phyloP scores from a whole-genome alignment of 2,888 invertebrate genomes.

The Andrena haemorrhoa region DNA sequence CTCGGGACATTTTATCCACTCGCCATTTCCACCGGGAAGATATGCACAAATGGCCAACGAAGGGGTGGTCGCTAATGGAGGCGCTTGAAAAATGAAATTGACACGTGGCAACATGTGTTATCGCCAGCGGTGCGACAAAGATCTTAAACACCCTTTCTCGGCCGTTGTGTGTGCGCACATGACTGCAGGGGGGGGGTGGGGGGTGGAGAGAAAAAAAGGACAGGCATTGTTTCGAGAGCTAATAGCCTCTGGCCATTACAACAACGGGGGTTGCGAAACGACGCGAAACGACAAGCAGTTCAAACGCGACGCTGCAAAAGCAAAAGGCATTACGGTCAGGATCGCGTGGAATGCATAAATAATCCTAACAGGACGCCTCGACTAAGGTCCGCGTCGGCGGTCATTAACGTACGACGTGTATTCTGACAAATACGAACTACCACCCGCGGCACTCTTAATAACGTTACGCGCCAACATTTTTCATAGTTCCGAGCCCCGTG shows the following conservation, averaged over 20 bases:
- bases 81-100: too few species aligned
- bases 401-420: constrained; percentile 38
- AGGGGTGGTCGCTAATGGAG: too few species aligned
- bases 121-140: not conserved
- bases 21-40: too few species aligned
- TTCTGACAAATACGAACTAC: constrained; percentile 11
- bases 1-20: too few species aligned
- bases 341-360: constrained; percentile 62
- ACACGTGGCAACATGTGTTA: too few species aligned
- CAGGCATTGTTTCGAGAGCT: not conserved
- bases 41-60: too few species aligned
- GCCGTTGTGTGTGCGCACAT: not conserved
- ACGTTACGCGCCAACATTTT: constrained; percentile 22
- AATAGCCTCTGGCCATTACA: constrained; percentile 7
- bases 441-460: constrained; percentile 13
- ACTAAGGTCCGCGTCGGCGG: constrained; percentile 28
- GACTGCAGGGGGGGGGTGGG: not conserved
- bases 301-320: not conserved
- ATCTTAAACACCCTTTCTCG: not conserved
- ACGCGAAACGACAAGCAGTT: constrained; percentile 1
- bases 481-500: constrained; percentile 18
- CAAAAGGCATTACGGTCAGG: constrained; percentile 31
- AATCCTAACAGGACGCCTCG: constrained; percentile 33
- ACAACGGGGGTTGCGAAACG: constrained; percentile 6
- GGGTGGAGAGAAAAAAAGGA: too few species aligned